Base-by-base conservation (phyloP, 2,888 invertebrate genomes). In the Anarsia innoxiella region DNA sequence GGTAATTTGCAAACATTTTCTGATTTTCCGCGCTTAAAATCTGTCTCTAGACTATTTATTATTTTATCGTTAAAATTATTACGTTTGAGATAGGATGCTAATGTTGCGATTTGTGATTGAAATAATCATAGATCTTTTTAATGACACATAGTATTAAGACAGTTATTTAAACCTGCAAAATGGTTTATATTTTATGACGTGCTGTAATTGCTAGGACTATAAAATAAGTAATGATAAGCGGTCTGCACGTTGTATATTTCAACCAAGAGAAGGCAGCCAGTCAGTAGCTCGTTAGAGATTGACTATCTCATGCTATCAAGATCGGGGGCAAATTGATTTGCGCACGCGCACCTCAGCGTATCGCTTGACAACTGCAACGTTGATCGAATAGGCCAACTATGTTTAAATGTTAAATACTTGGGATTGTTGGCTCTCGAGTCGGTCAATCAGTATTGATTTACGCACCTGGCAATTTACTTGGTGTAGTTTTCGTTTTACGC, bases 301-400 rank as follows among this genome's bases (percentile, higher is more conserved):
- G 58, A 48, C 66, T 70, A 71, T 70, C 69, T 59, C 60, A 56
- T 58, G 62, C 53, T 65, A 68, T 72, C 66, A 62, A 59, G 67
- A 73, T 70, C 54, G 61, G 52, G 56, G 68, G 60, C 66, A 72
- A 74, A 74, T 74, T 72, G 72, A 71, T 73, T 68, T 71, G 66
- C 67, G 70, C 74, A 67, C 69, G 68, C 73, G 69, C 69, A 66
- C 50, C 57, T 55, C 42, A 38, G 56, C 51, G 61, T 66, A 63
- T 69, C 51, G 53, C 57, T 61, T 68, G 65, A 70, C 68, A 66
- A 62, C 60, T 56, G 53, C 55, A 59, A 63, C 59, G 48, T 58
- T 66, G 65, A 66, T 67, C 61, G 63, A 66, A 59, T 63, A 48
- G 43, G 48, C 35, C 19, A 12, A 26, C 37, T 31, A 36, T 39